Conservation (phyloP, 1,140 invertebrate species). For the Psix sp. region DNA sequence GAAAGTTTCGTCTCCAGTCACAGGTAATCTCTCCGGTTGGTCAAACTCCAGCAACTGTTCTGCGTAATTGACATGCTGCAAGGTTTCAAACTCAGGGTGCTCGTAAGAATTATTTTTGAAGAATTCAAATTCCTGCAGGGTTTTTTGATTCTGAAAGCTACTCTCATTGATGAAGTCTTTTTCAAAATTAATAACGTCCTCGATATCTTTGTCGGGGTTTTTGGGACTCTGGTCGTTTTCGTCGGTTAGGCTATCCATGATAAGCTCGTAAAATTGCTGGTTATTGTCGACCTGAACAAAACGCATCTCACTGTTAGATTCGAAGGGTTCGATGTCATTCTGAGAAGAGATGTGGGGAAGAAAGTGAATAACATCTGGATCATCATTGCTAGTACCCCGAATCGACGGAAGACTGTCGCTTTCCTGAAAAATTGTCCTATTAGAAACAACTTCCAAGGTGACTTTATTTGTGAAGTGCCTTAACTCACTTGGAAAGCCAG, state of each 20-base stretch:
- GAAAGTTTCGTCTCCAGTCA: slow-evolving; percentile 61
- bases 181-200: slow-evolving; percentile 38
- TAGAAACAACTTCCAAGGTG: neutral
- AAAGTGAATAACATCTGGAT: slow-evolving; percentile 41
- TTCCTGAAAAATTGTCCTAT: no score
- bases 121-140: slow-evolving; percentile 52
- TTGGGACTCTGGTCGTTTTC: slow-evolving; percentile 36
- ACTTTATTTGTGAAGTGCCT: neutral
- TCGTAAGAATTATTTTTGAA: slow-evolving; percentile 61
- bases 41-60: slow-evolving; percentile 65
- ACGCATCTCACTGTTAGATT: slow-evolving; percentile 53
- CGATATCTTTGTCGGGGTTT: slow-evolving; percentile 48
- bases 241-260: slow-evolving; percentile 66
- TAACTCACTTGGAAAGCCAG: slow-evolving; percentile 35
- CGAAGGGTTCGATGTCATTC: slow-evolving; percentile 40
- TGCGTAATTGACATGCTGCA: slow-evolving; percentile 58
- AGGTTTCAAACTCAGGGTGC: slow-evolving; percentile 57
- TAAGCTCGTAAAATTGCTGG: slow-evolving; percentile 70
- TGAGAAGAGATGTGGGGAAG: slow-evolving; percentile 31
- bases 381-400: slow-evolving; percentile 34
- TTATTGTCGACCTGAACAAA: slow-evolving; percentile 68
- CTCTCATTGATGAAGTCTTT: slow-evolving; percentile 42
- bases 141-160: slow-evolving; percentile 34
- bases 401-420: slow-evolving; percentile 43
- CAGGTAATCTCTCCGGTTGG: slow-evolving; percentile 41